These are phyloP conservation scores for Metalampra italica DNA, from an alignment of 2,888 invertebrate species.

Conservation along the genomic window DNA sequence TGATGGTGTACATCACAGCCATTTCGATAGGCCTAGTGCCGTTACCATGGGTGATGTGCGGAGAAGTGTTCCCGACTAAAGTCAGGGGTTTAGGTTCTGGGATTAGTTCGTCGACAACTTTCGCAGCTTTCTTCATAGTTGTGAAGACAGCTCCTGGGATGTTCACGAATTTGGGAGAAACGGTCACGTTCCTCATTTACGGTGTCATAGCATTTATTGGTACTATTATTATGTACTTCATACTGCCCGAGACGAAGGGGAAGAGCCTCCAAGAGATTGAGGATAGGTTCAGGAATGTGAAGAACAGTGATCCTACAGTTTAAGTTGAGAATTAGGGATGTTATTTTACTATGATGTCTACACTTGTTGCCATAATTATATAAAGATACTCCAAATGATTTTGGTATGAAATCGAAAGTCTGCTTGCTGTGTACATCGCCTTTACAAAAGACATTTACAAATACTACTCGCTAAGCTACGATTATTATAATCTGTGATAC, in stretches of 20 bases:
- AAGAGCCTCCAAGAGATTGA: constrained; percentile 84
- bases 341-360: not conserved
- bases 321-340: constrained; percentile 18
- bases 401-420: not conserved
- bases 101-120: constrained; percentile 81
- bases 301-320: constrained; percentile 37
- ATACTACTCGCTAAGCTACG: constrained; percentile 26
- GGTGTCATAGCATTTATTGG: constrained; percentile 79
- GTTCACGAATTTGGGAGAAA: constrained; percentile 76
- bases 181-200: constrained; percentile 81
- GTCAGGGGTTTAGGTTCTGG: constrained; percentile 83
- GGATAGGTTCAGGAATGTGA: constrained; percentile 66
- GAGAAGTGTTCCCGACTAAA: constrained; percentile 83
- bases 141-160: constrained; percentile 83
- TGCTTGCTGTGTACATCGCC: not conserved
- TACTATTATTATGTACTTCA: constrained; percentile 76
- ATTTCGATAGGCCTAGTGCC: constrained; percentile 81
- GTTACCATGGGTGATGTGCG: constrained; percentile 86
- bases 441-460: constrained; percentile 5
- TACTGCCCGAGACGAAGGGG: constrained; percentile 84
- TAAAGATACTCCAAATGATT: not conserved
- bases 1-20: constrained; percentile 79
- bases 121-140: constrained; percentile 80
- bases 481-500: constrained; percentile 62
- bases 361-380: not conserved